phyloP scores from a whole-genome alignment of 2,113 vertebrate species.

The Corythaixoides concolor region DNA sequence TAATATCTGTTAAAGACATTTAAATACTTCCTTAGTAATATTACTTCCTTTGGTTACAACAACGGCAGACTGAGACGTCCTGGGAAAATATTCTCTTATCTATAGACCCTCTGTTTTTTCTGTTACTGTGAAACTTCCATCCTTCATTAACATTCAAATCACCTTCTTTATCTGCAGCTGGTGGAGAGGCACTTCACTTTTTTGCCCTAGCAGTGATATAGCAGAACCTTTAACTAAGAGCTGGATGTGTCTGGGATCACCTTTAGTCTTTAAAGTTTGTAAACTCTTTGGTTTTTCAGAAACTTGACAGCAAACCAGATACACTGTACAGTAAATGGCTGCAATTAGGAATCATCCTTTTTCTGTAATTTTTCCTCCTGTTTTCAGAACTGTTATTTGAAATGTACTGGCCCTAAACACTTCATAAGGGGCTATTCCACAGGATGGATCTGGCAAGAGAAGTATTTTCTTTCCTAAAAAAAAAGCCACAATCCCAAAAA shows the following conservation, averaged over 20 bases:
- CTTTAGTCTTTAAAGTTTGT: conserved; percentile 40
- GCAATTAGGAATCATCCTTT: neutral
- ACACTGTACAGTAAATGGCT: neutral
- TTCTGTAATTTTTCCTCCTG: neutral
- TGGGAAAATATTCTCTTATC: conserved; percentile 66
- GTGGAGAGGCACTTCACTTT: conserved; percentile 62
- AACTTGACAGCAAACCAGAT: neutral
- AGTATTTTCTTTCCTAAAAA: neutral
- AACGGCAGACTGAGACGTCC: conserved; percentile 39
- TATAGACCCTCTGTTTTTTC: conserved; percentile 62
- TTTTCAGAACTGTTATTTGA: neutral
- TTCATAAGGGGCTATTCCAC: neutral
- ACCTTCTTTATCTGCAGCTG: conserved; percentile 57
- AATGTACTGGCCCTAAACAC: neutral
- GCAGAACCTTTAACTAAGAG: conserved; percentile 44
- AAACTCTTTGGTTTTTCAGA: neutral
- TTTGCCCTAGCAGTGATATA: conserved; percentile 51
- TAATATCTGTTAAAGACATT: conserved; percentile 66
- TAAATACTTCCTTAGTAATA: conserved; percentile 65
- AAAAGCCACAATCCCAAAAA: neutral
- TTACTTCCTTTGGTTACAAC: conserved; percentile 61
- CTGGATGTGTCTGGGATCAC: conserved; percentile 25
- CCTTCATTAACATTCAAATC: conserved; percentile 59
- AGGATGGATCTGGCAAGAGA: neutral
- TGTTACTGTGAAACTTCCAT: conserved; percentile 56